Evolutionary conservation across 1,140 invertebrate genomes (phyloP).

Genomic region (Bombus picipes): DNA sequence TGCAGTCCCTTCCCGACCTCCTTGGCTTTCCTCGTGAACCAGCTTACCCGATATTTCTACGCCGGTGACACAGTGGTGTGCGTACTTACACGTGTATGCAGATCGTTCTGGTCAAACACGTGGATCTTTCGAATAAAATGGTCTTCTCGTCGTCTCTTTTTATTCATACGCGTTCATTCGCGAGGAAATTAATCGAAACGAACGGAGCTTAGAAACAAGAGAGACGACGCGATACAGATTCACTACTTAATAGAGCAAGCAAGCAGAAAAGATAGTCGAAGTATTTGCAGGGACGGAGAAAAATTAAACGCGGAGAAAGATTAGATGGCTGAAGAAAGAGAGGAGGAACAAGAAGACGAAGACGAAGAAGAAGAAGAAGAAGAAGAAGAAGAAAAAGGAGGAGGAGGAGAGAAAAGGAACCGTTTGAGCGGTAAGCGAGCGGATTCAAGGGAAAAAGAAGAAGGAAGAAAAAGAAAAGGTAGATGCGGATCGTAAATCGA

Average conservation of each 20-base stretch:
- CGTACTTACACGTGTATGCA: background rate
- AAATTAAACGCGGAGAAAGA: no score
- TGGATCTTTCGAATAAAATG: conserved; percentile 6
- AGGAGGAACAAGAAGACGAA: background rate
- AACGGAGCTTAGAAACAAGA: conserved; percentile 25
- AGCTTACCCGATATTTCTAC: background rate
- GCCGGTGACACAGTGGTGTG: background rate
- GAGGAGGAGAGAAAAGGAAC: background rate
- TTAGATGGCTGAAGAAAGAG: background rate
- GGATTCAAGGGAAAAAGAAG: conserved; percentile 43
- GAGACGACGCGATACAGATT: background rate
- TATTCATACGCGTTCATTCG: background rate
- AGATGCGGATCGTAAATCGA: conserved; percentile 74
- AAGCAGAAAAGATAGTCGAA: background rate
- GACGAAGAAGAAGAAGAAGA: background rate
- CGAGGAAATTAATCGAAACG: conserved; percentile 52
- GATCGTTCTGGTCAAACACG: background rate
- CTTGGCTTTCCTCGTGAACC: background rate
- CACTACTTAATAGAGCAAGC: background rate
- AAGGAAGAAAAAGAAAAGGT: conserved; percentile 56
- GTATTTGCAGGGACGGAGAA: background rate
- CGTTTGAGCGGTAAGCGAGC: no score
- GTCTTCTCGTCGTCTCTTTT: background rate
- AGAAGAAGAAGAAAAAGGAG: background rate
- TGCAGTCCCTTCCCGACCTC: background rate